Base-by-base conservation (phyloP, 2,888 invertebrate species). In the Macrophya alboannulata region DNA sequence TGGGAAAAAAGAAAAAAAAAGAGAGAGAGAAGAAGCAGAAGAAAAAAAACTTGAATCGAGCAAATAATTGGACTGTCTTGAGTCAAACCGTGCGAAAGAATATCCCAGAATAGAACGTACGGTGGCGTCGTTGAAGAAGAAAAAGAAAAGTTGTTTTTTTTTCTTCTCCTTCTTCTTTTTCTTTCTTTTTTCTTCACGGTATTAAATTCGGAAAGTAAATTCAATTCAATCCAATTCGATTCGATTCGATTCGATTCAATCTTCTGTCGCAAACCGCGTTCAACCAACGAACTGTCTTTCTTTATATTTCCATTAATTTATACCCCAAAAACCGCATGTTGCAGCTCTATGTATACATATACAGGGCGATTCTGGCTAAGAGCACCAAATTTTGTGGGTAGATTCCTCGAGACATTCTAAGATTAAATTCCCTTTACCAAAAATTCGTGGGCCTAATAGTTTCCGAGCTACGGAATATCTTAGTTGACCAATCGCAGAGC, bases 61-160 rank as follows among this genome's bases (percentile, higher is more conserved):
- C 68, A 68, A 68, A 68, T 68, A 68, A 68, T 68, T 37, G 68
- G 31, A 25, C 62, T 62, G 62, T n/a, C 25, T 21, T 21, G 12
- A 21, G 21, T 31, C 25, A 62, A 62, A 62, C 25, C 25, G 21
- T 21, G 5, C 25, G 62, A 62, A 62, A 25, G 62, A 62, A 62
- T 62, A 55, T n/a, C n/a, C n/a, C 8, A 55, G 55, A 55, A 55
- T 1, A 55, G n/a, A 55, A 55, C 31, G 31, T 31, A 31, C 31
- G 31, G 31, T 31, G 31, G 3, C 31, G 31, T 31, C 3, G 31
- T 31, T 31, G 31, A 31, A 3, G 31, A 31, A 31, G 3, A 31
- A 31, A 31, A 31, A 31, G 3, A 31, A 31, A 31, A 31, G 31
- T 31, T 31, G 1, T 31, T 31, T 31, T 31, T 2, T 1, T 31